Conservation (phyloP, 2,797 vertebrate species). For the Glyptemys insculpta region DNA sequence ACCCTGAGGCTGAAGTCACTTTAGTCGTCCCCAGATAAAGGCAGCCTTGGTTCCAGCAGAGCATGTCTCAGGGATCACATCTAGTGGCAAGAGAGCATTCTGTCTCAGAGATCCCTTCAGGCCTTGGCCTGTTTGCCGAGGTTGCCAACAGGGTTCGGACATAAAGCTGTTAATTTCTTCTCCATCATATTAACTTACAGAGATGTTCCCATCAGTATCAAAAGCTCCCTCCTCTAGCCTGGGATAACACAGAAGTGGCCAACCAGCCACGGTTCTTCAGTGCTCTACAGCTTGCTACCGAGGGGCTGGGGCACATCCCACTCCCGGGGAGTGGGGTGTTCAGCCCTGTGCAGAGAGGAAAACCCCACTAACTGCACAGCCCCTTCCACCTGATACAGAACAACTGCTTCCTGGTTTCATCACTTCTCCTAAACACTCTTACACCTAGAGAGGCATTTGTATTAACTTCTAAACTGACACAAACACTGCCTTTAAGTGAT, state of each 20-base stretch:
- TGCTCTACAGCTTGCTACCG: neutral
- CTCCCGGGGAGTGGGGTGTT: neutral
- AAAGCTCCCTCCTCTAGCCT: neutral
- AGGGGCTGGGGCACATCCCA: neutral
- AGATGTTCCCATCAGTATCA: neutral
- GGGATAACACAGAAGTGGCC: fast-evolving
- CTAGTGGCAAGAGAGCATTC: neutral
- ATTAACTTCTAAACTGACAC: neutral
- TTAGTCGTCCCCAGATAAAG: fast-evolving
- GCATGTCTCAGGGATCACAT: neutral
- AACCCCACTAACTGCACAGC: neutral
- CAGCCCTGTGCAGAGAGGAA: neutral
- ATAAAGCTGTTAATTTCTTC: neutral
- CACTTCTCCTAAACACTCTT: neutral
- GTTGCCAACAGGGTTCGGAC: neutral
- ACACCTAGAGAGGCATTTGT: neutral
- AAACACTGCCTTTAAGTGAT: neutral
- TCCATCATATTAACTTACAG: neutral
- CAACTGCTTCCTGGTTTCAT: neutral
- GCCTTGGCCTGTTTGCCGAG: neutral
- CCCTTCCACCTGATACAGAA: fast-evolving
- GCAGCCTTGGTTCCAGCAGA: neutral
- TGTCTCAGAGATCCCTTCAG: fast-evolving
- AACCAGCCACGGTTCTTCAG: neutral
- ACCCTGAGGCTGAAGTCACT: neutral